These are phyloP conservation scores for Ommatoiulus sabulosus DNA, from an alignment of 2,888 invertebrate species.

Conservation along the genomic window DNA sequence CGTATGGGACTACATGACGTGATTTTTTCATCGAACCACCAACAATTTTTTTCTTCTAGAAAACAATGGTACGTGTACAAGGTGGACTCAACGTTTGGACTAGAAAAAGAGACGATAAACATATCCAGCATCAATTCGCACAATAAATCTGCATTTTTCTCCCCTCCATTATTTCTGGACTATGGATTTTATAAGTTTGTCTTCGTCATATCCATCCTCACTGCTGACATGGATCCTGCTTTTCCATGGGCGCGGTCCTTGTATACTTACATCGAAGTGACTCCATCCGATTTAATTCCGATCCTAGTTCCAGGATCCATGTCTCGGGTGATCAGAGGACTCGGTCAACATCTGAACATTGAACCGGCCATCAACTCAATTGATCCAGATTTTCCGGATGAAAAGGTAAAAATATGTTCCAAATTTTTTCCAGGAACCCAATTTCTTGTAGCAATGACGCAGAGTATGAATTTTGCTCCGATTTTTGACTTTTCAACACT, in stretches of 20 bases:
- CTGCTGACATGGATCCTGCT: not conserved
- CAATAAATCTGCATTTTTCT: constrained; percentile 50
- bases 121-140: not conserved
- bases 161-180: constrained; percentile 49
- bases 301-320: constrained; percentile 54
- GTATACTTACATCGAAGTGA: constrained; percentile 52
- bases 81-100: constrained; percentile 53
- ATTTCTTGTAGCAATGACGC: no score
- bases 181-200: constrained; percentile 54
- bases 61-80: constrained; percentile 50
- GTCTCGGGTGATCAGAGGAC: constrained; percentile 54
- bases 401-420: not conserved
- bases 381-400: constrained; percentile 57
- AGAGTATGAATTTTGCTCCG: no score
- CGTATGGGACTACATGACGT: no score
- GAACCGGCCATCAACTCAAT: constrained; percentile 49
- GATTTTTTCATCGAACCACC: no score
- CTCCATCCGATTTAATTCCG: constrained; percentile 23
- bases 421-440: not conserved
- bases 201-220: constrained; percentile 31
- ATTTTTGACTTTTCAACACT: no score
- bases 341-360: constrained; percentile 48
- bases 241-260: constrained; percentile 53
- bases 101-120: not conserved
- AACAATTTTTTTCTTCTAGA: not conserved